These are phyloP conservation scores for Macrotis lagotis DNA, from an alignment of 2,113 vertebrate genomes.

Conservation along the genomic window DNA sequence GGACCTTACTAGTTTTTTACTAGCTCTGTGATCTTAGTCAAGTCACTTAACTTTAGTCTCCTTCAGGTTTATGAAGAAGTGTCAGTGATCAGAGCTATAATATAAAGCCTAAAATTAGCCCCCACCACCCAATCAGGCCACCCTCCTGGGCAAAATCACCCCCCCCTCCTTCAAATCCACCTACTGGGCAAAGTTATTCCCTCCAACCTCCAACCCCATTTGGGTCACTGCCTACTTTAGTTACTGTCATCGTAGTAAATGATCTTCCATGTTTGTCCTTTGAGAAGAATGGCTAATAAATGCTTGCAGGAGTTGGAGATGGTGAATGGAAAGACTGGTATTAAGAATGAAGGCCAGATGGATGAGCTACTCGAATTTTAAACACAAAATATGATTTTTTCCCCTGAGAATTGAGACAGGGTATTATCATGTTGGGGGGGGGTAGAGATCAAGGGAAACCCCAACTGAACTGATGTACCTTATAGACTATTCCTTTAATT, in stretches of 20 bases:
- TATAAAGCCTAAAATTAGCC: neutral
- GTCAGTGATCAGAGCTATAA: neutral
- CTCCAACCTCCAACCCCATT: neutral
- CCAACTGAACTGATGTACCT: neutral
- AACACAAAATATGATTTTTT: neutral
- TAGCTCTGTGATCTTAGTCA: neutral
- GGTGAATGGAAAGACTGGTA: neutral
- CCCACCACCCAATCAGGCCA: no score
- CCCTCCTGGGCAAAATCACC: neutral
- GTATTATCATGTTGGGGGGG: neutral
- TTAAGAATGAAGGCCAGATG: neutral
- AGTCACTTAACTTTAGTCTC: neutral
- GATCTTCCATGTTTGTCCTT: neutral
- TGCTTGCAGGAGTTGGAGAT: neutral
- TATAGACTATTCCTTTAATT: neutral
- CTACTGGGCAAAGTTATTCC: neutral
- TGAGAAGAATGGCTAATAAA: neutral
- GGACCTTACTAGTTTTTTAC: neutral
- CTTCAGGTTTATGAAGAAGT: neutral
- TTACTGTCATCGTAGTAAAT: neutral
- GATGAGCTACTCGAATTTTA: neutral
- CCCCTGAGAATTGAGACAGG: neutral
- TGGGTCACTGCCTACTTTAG: neutral
- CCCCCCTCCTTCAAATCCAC: neutral
- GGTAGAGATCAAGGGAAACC: neutral